A percentile compares a stretch with the other conserved stretches of the same genome.
These are phyloP conservation scores for Triops longicaudatus DNA, from an alignment of 1,140 invertebrate species.

Conservation along the genomic window DNA sequence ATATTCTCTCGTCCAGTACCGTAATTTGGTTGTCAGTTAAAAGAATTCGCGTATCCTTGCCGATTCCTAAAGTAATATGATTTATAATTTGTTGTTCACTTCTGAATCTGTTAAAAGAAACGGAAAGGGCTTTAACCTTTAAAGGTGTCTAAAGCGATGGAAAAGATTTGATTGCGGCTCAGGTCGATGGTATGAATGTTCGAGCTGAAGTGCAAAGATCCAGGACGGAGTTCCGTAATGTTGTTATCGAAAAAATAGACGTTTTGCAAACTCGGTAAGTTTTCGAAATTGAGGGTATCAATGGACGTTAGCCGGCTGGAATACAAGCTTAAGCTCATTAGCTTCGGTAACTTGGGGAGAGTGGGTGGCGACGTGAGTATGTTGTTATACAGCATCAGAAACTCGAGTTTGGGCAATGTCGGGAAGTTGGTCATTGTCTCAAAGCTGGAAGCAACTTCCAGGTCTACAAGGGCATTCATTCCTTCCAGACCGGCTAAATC, in stretches of 20 bases:
- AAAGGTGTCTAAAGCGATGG: neutral
- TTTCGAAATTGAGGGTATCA: slow-evolving; percentile 6
- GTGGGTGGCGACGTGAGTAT: slow-evolving; percentile 15
- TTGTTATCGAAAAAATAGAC: slow-evolving; percentile 21
- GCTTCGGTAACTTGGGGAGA: slow-evolving; percentile 20
- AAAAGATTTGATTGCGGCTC: slow-evolving; percentile 1
- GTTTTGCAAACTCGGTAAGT: slow-evolving; percentile 21
- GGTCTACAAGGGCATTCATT: slow-evolving; percentile 18
- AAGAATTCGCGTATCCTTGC: neutral
- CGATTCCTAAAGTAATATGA: neutral
- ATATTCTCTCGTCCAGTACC: neutral
- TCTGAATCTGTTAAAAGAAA: neutral
- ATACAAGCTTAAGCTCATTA: slow-evolving; percentile 16
- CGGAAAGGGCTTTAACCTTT: neutral
- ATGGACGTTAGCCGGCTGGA: slow-evolving; percentile 8
- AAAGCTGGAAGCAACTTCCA: slow-evolving; percentile 20
- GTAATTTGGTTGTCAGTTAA: neutral
- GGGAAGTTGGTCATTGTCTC: slow-evolving; percentile 22
- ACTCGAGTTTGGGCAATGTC: slow-evolving; percentile 18
- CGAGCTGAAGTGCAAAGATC: slow-evolving; percentile 18
- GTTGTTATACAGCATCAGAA: slow-evolving; percentile 20
- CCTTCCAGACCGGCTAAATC: slow-evolving; percentile 18
- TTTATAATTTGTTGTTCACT: neutral
- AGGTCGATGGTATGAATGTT: slow-evolving; percentile 21
- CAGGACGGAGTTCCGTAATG: neutral